Conservation (phyloP, 2,888 invertebrate species). For the Eucera pruinosa region DNA sequence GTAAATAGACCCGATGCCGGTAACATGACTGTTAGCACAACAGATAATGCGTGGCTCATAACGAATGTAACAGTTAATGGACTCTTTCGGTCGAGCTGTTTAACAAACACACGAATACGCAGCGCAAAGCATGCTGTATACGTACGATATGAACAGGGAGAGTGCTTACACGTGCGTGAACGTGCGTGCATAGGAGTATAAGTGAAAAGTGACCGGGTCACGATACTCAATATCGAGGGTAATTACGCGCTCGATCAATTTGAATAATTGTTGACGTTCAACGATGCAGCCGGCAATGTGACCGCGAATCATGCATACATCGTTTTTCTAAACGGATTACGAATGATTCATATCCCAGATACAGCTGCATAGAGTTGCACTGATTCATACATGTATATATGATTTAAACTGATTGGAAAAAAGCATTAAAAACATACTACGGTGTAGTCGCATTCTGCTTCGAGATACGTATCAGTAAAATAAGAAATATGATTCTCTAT, state of each 20-base stretch:
- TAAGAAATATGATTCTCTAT: background rate
- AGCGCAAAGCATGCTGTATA: constrained; percentile 12
- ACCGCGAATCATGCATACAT: background rate
- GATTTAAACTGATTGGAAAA: background rate
- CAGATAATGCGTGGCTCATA: constrained; percentile 5
- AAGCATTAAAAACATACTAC: background rate
- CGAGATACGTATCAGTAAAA: background rate
- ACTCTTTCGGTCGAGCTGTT: constrained; percentile 23
- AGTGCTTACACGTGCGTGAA: constrained; percentile 57
- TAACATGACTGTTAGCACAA: constrained; percentile 14
- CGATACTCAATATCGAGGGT: constrained; percentile 23
- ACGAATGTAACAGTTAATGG: constrained; percentile 36
- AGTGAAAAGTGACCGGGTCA: constrained; percentile 59
- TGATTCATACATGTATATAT: constrained; percentile 32
- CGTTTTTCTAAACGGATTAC: constrained; percentile 18
- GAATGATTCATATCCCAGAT: constrained; percentile 40
- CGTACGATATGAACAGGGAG: background rate
- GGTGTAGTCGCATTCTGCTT: background rate
- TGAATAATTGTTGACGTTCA: constrained; percentile 27
- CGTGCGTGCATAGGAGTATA: constrained; percentile 24
- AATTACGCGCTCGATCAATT: constrained; percentile 47
- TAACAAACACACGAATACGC: constrained; percentile 27
- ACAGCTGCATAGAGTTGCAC: constrained; percentile 5
- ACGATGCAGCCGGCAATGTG: background rate
- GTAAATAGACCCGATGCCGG: constrained; percentile 37